Evolutionary conservation across 2,797 vertebrate species (phyloP), one percentile per base, ranked within the genome.

Genomic region (Sebastes paucispinis): DNA sequence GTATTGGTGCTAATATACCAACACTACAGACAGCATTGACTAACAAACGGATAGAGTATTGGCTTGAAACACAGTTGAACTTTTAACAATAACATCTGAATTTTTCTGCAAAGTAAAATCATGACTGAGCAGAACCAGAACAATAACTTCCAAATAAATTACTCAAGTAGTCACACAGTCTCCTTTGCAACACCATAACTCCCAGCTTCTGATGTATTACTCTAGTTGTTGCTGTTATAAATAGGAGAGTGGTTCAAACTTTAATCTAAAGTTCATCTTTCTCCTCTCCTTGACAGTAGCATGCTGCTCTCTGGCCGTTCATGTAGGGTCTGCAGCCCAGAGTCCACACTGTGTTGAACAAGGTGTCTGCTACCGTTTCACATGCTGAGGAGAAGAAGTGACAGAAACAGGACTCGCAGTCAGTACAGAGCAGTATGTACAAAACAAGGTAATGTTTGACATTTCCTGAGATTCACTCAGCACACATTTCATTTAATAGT

Each of bases 291-390:
- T 77, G 95, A 74, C 98, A 99, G 71, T 93, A 89, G 88, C 98
- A 99, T 2, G 97, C 93, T 1, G 96, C 95, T 71, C 98, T 92
- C 86, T 99, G 98, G 90, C 97, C 98, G 91, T 99, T 98, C 98
- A 99, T 98, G 94, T 98, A 99, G 67, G 98, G 96, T 39, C 96
- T 95, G 94, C 98, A 99, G 90, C 98, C 98, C 92, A 99, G 89
- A 8, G 97, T 98, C 97, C 97, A 97, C 66, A 99, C 97, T 0
- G 98, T 97, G 4, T 98, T 98, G 94, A 98, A 99, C 84, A 98
- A 94, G 0, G 97, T 97, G 82, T 99, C 97, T 3, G 96, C 98
- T 1, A 98, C 85, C 0, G 97, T 94, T 75, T 99, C 98, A 57
- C 98, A 99, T 1, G 94, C 94, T 95, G 85, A 39, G 64, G 76